These are phyloP conservation scores for Morphnarchus princeps DNA, from an alignment of 2,113 vertebrate genomes.

Conservation along the genomic window DNA sequence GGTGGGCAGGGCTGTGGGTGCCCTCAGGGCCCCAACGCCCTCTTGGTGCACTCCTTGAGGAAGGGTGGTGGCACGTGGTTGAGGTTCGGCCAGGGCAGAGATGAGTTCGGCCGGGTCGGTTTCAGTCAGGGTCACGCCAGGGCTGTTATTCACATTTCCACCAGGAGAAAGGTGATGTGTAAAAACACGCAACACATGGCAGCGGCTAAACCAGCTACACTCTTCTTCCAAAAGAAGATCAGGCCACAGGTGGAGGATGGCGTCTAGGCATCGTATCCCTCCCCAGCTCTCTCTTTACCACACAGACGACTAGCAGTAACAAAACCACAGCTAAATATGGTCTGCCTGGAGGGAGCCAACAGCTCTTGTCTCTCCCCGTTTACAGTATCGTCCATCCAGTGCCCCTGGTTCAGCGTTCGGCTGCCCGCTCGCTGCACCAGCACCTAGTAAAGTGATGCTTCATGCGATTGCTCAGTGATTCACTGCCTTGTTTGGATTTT, in stretches of 20 bases:
- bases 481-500: constrained; percentile 53
- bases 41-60: background rate
- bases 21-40: background rate
- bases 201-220: background rate
- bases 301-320: background rate
- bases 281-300: background rate
- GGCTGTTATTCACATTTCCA: background rate
- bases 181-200: background rate
- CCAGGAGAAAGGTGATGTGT: background rate
- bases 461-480: background rate
- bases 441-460: background rate
- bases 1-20: background rate
- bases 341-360: background rate
- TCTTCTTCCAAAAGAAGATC: background rate
- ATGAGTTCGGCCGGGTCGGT: rapidly evolving
- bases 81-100: background rate
- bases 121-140: background rate
- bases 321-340: constrained; percentile 40
- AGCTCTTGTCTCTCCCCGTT: background rate
- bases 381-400: background rate
- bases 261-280: background rate
- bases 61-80: rapidly evolving
- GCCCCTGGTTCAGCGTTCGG: rapidly evolving
- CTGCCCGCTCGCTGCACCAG: background rate
- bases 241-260: background rate